Evolutionary conservation across 2,797 vertebrate genomes (phyloP).

Genomic region (Cheirogaleus major): DNA sequence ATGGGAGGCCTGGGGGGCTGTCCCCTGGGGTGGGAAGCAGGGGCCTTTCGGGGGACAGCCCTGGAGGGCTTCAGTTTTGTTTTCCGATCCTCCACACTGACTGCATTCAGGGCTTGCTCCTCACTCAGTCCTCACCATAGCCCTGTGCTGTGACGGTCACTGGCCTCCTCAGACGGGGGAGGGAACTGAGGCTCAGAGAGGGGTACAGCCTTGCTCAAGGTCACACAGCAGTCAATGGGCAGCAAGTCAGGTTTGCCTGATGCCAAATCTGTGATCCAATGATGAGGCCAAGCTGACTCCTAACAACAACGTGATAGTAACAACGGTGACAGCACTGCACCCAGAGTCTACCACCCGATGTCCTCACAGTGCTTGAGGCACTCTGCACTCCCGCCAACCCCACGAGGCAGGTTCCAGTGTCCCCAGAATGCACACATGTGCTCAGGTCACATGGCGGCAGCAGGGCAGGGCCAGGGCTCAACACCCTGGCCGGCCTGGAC

Average conservation of each 20-base stretch:
- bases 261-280: neutral
- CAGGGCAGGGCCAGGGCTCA: neutral
- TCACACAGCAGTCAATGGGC: neutral
- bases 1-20: neutral
- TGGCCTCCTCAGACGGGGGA: neutral
- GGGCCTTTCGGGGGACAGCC: too few species aligned
- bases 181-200: neutral
- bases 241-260: neutral
- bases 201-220: neutral
- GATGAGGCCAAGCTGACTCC: neutral
- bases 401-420: neutral
- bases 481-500: neutral
- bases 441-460: neutral
- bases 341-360: fast-evolving
- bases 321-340: fast-evolving
- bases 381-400: neutral
- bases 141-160: neutral
- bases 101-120: neutral
- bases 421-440: neutral
- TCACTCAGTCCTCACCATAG: neutral
- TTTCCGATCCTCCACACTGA: too few species aligned
- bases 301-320: neutral
- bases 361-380: fast-evolving
- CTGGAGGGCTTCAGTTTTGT: neutral
- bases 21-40: too few species aligned